A percentile compares a stretch with the other conserved stretches of the same genome.
Conservation (phyloP, 1,140 invertebrate species). For the Lethocerus indicus region DNA sequence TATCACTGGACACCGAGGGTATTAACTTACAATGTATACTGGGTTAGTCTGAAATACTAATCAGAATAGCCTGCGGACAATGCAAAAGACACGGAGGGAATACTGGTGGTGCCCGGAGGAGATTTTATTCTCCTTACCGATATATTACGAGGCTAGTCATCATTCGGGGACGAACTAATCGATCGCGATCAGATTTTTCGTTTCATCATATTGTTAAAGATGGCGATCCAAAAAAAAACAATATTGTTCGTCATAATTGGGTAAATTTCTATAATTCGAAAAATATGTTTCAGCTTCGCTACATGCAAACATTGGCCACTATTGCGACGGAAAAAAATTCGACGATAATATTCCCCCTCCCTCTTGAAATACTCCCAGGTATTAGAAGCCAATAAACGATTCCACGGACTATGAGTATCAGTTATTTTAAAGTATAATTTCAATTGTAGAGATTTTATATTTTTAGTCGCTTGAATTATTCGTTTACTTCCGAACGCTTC, state of each 20-base stretch:
- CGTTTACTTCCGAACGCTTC: background rate
- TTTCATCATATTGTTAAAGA: background rate
- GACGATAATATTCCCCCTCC: slow-evolving; percentile 78
- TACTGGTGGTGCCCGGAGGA: too few relatives aligned
- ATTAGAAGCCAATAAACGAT: too few relatives aligned
- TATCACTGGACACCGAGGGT: too few relatives aligned
- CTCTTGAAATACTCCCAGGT: slow-evolving; percentile 45
- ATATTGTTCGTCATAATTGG: background rate
- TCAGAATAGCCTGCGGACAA: too few relatives aligned
- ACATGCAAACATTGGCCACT: slow-evolving; percentile 11
- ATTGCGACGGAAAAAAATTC: slow-evolving; percentile 68
- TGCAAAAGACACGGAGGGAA: too few relatives aligned
- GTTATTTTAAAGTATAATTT: background rate
- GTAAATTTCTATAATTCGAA: background rate
- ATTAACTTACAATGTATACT: too few relatives aligned
- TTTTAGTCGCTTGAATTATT: background rate
- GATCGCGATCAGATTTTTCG: background rate
- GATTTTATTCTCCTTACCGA: too few relatives aligned
- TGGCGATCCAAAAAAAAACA: background rate
- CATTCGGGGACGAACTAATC: background rate
- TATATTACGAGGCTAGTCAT: background rate
- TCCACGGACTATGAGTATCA: background rate
- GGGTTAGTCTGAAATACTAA: too few relatives aligned
- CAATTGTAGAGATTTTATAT: background rate
- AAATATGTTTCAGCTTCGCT: slow-evolving; percentile 3